Evolutionary conservation across 2,797 vertebrate genomes (phyloP), one percentile per base, ranked within the genome.

Genomic region (Xenentodon cancila): DNA sequence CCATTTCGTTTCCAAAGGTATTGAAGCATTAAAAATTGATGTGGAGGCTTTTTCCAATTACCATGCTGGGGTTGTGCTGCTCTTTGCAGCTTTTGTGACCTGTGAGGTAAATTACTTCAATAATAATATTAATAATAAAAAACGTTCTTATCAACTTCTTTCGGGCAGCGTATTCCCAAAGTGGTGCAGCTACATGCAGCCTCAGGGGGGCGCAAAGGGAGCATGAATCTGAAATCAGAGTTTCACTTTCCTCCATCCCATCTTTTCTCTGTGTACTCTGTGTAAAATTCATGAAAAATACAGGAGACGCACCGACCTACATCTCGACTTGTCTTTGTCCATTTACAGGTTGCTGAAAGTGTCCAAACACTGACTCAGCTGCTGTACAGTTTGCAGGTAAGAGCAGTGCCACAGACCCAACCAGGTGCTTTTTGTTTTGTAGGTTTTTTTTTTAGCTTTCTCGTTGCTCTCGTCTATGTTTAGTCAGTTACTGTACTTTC

Each of bases 331-430:
- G n/a, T 51, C 66, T 63, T 37, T 80, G 20, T 77, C 3, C 64
- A 9, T 77, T 88, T 77, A 74, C 92, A 98, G 97, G 90, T 97
- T 68, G 87, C 94, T 84, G 94, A 96, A 79, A 93, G 95, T 47
- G 93, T 98, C 67, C 97, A 97, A 84, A 97, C 94, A 56, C 89
- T 99, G 92, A 97, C 96, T 3, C 95, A 94, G 64, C 87, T 99
- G 60, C 91, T 98, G 48, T 98, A 97, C 84, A 98, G 97, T 89
- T 89, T 98, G 57, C 96, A 98, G 97, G 97, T 99, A 85, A 95
- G 70, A 70, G 63, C 18, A 25, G 48, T 12, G 4, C 18, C 34
- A 18, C 9, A 6, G 0, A 9, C 4, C 1, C 51, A 47, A 18
- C 22, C 45, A 12, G 18, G 18, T 12, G 27, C 7, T 52, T 52